Evolutionary conservation across 2,888 invertebrate genomes (phyloP).

Genomic region (Synanthedon myopaeformis): DNA sequence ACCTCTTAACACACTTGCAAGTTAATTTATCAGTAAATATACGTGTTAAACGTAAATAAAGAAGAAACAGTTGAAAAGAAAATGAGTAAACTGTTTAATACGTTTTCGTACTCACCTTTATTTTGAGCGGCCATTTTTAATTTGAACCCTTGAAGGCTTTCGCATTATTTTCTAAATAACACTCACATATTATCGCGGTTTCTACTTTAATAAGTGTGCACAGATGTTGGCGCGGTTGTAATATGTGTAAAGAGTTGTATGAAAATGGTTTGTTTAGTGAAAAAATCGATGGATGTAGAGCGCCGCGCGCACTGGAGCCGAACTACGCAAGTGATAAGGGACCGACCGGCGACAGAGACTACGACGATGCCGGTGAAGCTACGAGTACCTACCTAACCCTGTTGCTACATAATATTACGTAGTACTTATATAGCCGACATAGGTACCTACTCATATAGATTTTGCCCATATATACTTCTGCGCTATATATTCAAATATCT

Average conservation of each 20-base stretch:
- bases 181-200: slow-evolving; percentile 32
- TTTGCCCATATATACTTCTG: too few relatives aligned
- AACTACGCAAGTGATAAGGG: slow-evolving; percentile 44
- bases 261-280: slow-evolving; percentile 54
- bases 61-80: too few relatives aligned
- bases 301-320: slow-evolving; percentile 54
- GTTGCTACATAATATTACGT: background rate
- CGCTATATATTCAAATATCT: too few relatives aligned
- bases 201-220: slow-evolving; percentile 1
- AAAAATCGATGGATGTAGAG: slow-evolving; percentile 50
- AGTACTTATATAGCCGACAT: too few relatives aligned
- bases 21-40: slow-evolving; percentile 11
- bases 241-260: slow-evolving; percentile 51
- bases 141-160: slow-evolving; percentile 27
- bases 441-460: too few relatives aligned
- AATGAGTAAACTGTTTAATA: too few relatives aligned
- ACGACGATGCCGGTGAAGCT: background rate
- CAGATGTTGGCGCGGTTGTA: slow-evolving; percentile 16
- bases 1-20: slow-evolving; percentile 9
- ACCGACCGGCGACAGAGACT: slow-evolving; percentile 4
- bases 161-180: slow-evolving; percentile 41
- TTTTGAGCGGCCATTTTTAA: slow-evolving; percentile 55
- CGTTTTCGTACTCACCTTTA: slow-evolving; percentile 39
- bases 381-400: slow-evolving; percentile 6
- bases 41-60: too few relatives aligned